These are phyloP conservation scores for Mormyrops attenuatus DNA, from an alignment of 2,797 vertebrate genomes.

Conservation along the genomic window DNA sequence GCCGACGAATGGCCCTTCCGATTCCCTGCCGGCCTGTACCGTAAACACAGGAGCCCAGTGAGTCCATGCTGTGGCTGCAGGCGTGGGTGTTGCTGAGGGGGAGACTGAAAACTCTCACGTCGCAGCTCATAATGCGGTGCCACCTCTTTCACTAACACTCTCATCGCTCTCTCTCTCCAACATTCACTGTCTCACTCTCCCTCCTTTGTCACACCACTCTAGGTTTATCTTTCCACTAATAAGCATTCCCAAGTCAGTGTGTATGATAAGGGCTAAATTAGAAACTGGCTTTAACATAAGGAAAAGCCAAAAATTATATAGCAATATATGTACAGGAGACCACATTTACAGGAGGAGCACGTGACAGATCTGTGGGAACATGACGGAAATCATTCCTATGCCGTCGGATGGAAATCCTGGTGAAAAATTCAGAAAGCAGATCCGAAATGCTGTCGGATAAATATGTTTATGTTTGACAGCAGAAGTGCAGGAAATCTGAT, in stretches of 20 bases:
- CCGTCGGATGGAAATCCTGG: neutral
- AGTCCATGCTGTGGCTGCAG: neutral
- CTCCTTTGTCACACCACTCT: neutral
- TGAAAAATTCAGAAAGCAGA: neutral
- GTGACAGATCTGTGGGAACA: neutral
- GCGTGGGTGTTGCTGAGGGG: neutral
- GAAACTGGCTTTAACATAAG: neutral
- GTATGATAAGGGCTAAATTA: neutral
- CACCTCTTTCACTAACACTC: neutral
- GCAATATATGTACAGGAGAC: neutral
- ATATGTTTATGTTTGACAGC: neutral
- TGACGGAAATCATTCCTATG: neutral
- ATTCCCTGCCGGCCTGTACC: neutral
- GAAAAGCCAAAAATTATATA: neutral
- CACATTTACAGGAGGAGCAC: neutral
- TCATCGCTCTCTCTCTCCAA: neutral
- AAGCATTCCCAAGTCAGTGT: neutral
- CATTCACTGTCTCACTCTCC: neutral
- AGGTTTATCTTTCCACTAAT: neutral
- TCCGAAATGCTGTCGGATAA: neutral
- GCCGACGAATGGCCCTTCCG: constrained; percentile 40
- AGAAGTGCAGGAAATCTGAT: neutral
- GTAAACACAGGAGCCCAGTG: neutral
- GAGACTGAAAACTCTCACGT: neutral
- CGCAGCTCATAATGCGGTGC: neutral